These are phyloP conservation scores for Drosophila punjabiensis DNA, from an alignment of 1,140 invertebrate genomes.

Conservation along the genomic window DNA sequence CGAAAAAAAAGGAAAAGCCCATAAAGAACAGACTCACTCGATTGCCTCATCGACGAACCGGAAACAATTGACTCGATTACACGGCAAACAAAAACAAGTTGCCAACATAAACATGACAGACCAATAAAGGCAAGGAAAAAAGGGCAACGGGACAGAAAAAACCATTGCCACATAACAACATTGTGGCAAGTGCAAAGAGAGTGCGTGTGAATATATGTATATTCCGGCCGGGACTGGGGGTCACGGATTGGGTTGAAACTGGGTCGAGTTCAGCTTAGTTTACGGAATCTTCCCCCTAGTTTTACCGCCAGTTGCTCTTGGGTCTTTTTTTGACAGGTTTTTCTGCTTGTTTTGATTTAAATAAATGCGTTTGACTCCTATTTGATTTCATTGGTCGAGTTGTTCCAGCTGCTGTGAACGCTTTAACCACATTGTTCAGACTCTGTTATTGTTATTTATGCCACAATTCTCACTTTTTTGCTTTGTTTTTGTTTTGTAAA, in stretches of 20 bases:
- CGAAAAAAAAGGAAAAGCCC: conserved; percentile 41
- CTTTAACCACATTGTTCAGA: conserved; percentile 59
- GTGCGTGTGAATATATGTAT: conserved; percentile 44
- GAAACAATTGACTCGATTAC: conserved; percentile 85
- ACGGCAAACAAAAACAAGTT: conserved; percentile 69
- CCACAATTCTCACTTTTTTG: conserved; percentile 30
- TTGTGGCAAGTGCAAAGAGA: conserved; percentile 44
- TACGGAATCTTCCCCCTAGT: conserved; percentile 20
- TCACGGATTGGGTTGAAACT: conserved; percentile 41
- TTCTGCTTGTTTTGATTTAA: conserved; percentile 61
- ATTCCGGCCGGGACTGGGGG: conserved; percentile 16
- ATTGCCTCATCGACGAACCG: conserved; percentile 80
- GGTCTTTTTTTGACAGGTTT: conserved; percentile 31
- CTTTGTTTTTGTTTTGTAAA: conserved; percentile 21
- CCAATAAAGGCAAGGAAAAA: conserved; percentile 68
- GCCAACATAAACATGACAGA: conserved; percentile 77
- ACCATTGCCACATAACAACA: conserved; percentile 35
- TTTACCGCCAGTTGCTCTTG: conserved; percentile 3
- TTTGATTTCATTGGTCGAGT: conserved; percentile 38
- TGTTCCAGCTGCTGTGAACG: conserved; percentile 45
- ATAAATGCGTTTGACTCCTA: conserved; percentile 39
- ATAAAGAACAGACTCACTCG: conserved; percentile 81
- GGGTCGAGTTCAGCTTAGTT: conserved; percentile 45
- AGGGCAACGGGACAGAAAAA: conserved; percentile 33
- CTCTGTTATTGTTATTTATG: conserved; percentile 44